phyloP scores from a whole-genome alignment of 2,888 invertebrate species.

The Capitulum mitella region DNA sequence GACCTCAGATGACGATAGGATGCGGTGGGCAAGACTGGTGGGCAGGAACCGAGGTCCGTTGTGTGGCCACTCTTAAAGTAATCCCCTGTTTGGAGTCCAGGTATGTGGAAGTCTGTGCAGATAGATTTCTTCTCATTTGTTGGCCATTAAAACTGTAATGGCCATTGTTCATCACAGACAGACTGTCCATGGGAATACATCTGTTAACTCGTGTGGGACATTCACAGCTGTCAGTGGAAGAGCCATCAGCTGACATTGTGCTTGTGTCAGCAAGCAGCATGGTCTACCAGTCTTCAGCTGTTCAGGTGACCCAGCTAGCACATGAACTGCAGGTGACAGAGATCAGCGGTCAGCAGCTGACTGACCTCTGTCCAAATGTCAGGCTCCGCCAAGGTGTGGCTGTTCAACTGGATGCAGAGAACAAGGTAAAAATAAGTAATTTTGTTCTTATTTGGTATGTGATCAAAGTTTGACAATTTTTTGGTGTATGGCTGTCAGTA shows the following conservation, averaged over 20 bases:
- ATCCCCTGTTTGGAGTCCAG: not conserved
- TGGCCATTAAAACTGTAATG: not conserved
- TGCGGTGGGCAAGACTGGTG: no score
- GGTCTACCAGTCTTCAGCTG: slow-evolving; percentile 76
- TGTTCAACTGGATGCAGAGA: slow-evolving; percentile 40
- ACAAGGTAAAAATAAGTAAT: no score
- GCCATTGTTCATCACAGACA: not conserved
- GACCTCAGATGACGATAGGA: no score
- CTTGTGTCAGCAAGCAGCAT: slow-evolving; percentile 76
- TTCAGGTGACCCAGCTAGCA: slow-evolving; percentile 71
- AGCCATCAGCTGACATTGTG: slow-evolving; percentile 61
- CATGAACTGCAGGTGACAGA: slow-evolving; percentile 82
- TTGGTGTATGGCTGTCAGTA: no score
- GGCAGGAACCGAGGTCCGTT: no score
- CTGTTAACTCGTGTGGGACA: slow-evolving; percentile 27
- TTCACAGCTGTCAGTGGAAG: slow-evolving; percentile 54
- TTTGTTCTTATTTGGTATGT: no score
- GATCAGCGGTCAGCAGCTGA: slow-evolving; percentile 54
- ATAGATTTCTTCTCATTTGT: not conserved
- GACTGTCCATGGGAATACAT: not conserved
- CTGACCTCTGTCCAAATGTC: slow-evolving; percentile 57
- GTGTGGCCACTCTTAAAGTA: no score
- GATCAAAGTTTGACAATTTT: no score
- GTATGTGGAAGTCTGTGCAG: not conserved
- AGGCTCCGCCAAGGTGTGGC: slow-evolving; percentile 51